Base-by-base conservation (phyloP, 2,113 vertebrate genomes). In the Protomyctophum bolini region DNA sequence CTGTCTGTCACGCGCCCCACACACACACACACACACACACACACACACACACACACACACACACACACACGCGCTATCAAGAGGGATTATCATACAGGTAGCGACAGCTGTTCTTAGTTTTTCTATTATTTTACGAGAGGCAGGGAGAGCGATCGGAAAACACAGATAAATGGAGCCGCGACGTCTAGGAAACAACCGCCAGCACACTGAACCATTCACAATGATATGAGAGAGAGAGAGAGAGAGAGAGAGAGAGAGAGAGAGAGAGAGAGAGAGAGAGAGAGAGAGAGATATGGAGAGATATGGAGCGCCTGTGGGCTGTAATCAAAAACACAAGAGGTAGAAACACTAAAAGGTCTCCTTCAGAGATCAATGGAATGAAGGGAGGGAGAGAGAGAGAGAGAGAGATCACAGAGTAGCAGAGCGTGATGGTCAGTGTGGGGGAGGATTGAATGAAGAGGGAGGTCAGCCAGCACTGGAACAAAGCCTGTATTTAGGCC, bases 401-500 rank as follows among this genome's bases (percentile, higher is more conserved):
- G 67, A 1, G n/a, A 6, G 28, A 51, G 12, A 12, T 41, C 33
- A 41, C 33, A 41, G 33, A 41, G 33, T 6, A 41, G 0, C 33
- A 7, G 61, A 65, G 58, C 63, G 21, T 70, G 57, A 76, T 45
- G 58, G 4, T 2, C 12, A 74, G n/a, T 48, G 41, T 50, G 61
- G 51, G 21, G 55, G 41, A 45, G 8, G 48, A 51, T 15, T 14
- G 33, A 6, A 9, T 45, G 28, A 33, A 15, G 3, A 41, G 33
- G 51, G 60, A 33, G 50, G 48, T 28, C 45, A 56, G 60, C 55
- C 55, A 49, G 11, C 1, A 56, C 5, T 6, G 47, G 64, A 76
- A 79, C 68, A 78, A 84, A 79, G 79, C 11, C 61, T 10, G 8
- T 65, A 81, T 80, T 74, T 54, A 83, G 76, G 56, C 45, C 15